Evolutionary conservation across 2,888 invertebrate genomes (phyloP).

Genomic region (Altica lythri): DNA sequence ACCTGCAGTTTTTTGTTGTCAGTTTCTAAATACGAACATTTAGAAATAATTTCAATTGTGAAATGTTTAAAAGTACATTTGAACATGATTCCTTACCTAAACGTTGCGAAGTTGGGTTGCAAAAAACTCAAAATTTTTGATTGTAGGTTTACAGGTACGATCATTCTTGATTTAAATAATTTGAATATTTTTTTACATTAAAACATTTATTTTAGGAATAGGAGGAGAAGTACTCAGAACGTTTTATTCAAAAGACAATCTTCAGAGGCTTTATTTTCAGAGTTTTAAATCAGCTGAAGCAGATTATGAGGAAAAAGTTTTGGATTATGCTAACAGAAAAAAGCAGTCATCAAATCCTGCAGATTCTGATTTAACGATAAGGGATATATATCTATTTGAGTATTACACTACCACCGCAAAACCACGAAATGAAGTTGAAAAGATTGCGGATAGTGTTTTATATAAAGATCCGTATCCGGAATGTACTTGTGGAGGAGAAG

Average conservation of each 20-base stretch:
- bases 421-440: constrained; percentile 13
- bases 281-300: constrained; percentile 41
- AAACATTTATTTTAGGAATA: constrained; percentile 46
- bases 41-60: constrained; percentile 67
- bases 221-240: constrained; percentile 47
- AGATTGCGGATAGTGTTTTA: constrained; percentile 43
- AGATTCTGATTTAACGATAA: constrained; percentile 26
- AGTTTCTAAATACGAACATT: constrained; percentile 69
- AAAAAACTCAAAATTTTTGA: constrained; percentile 58
- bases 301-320: constrained; percentile 36
- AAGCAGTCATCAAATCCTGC: constrained; percentile 10
- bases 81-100: constrained; percentile 73
- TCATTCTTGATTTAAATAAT: not conserved
- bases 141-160: constrained; percentile 51
- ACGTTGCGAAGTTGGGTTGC: constrained; percentile 75
- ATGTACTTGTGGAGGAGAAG: constrained; percentile 44
- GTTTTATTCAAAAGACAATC: constrained; percentile 41
- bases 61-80: constrained; percentile 67
- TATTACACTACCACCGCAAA: constrained; percentile 26
- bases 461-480: constrained; percentile 49
- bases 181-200: too few species aligned
- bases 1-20: constrained; percentile 74
- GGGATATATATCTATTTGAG: constrained; percentile 32
- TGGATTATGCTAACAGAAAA: constrained; percentile 10
- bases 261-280: constrained; percentile 52